Base-by-base conservation (phyloP, 2,797 vertebrate species). In the Sardinella longiceps region DNA sequence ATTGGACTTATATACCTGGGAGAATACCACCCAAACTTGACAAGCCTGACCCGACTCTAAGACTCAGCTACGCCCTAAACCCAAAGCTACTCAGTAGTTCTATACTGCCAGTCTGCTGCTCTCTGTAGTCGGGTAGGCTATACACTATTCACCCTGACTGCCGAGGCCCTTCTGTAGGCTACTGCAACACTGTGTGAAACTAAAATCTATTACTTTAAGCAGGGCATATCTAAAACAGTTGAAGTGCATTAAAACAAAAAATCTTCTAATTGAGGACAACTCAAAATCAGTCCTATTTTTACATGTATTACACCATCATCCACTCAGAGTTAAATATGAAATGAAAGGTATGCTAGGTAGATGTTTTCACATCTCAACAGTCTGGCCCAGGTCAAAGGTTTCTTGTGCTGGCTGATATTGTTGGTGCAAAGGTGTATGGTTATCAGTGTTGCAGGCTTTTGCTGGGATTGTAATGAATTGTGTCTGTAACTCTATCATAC, bases 121-220 rank as follows among this genome's bases (percentile, higher is more conserved):
- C 70, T 43, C 70, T 39, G 33, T n/a, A 6, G 66, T 37, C 77
- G 85, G 81, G 33, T 39, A 48, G 63, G 53, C 56, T 28, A 48
- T 3, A 43, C 7, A 43, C 23, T 66, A 56, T 12, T 80, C 15
- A 37, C 10, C 5, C 30, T 77, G 33, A 18, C 70, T 7, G 37
- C 11, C 7, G 37, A 7, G 37, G 33, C 18, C 33, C 37, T 43
- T 3, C 37, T 43, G 70, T 77, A n/a, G n/a, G n/a, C n/a, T n/a
- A 20, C 33, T 77, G 9, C 33, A 77, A 39, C 70, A 77, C 37
- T 43, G 70, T 77, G 1, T 39, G 23, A 23, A 63, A 84, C 3
- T 56, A 84, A 46, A 10, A 45, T 51, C 11, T 6, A 5, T 5
- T 37, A 5, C 43, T 77, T 77, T 39, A 5, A 43, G 20, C 15